Conservation (phyloP, 1,140 invertebrate genomes). For the Papilio glaucus region DNA sequence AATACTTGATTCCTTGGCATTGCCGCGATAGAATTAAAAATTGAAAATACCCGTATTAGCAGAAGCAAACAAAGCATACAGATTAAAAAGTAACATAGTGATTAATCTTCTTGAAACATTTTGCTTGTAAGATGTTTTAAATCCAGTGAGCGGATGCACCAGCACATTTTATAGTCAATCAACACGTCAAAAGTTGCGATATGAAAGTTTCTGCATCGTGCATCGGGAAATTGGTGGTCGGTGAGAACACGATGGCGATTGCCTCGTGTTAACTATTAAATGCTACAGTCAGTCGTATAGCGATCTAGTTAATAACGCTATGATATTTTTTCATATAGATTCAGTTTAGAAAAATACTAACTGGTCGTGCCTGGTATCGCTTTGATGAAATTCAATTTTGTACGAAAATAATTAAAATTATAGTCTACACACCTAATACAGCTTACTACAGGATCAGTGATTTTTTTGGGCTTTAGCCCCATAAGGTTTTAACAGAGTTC, state of each 20-base stretch:
- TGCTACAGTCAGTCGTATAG: background rate
- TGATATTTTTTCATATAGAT: background rate
- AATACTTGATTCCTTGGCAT: too few species aligned
- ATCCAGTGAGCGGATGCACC: background rate
- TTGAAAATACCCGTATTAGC: too few species aligned
- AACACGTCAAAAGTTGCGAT: conserved; percentile 23
- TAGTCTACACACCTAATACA: too few species aligned
- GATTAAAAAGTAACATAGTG: too few species aligned
- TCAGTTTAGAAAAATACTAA: background rate
- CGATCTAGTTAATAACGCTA: background rate
- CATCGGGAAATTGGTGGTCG: background rate
- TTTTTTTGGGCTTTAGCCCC: too few species aligned
- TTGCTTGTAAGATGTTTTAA: conserved; percentile 4
- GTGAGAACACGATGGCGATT: background rate
- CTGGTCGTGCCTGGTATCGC: background rate
- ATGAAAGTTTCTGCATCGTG: conserved; percentile 26
- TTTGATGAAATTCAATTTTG: background rate
- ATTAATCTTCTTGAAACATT: background rate
- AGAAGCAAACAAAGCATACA: too few species aligned
- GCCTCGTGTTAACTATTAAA: conserved; percentile 11
- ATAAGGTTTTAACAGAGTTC: too few species aligned
- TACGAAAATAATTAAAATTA: background rate
- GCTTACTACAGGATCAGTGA: too few species aligned
- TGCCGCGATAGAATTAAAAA: too few species aligned
- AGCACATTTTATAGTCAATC: conserved; percentile 19